Conservation (phyloP, 2,797 vertebrate species). For the Lophotriccus pileatus region DNA sequence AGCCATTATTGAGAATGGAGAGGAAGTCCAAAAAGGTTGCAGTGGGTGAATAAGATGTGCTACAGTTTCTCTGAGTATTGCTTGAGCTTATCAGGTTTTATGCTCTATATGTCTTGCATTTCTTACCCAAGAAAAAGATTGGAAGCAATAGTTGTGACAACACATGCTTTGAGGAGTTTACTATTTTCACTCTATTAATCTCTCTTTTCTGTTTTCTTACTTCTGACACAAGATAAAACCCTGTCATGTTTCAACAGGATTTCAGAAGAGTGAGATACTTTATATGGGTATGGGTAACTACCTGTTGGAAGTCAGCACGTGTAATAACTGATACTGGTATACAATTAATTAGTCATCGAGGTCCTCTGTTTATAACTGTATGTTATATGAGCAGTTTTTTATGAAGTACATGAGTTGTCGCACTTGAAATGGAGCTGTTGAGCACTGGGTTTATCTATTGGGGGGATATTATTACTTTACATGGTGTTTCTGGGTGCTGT, state of each 20-base stretch:
- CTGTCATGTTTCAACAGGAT: not conserved
- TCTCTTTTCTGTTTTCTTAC: not conserved
- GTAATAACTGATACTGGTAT: not conserved
- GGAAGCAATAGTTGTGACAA: not conserved
- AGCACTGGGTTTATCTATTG: not conserved
- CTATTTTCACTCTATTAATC: not conserved
- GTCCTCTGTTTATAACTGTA: not conserved
- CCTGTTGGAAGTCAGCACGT: not conserved
- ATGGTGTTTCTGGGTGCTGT: accelerated
- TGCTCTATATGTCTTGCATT: not conserved
- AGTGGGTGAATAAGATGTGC: not conserved
- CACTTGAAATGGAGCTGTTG: not conserved
- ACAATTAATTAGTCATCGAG: not conserved
- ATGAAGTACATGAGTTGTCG: not conserved
- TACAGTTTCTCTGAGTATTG: not conserved
- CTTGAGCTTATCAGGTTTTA: not conserved
- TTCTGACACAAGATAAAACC: not conserved
- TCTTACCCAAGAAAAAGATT: not conserved
- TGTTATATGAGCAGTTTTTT: not conserved
- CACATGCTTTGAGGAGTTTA: not conserved
- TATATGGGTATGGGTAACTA: not conserved
- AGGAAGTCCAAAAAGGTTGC: not conserved
- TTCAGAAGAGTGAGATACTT: not conserved
- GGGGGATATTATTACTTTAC: not conserved
- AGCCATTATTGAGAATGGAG: not conserved